A percentile compares a stretch with the other conserved stretches of the same genome.
phyloP scores from a whole-genome alignment of 2,113 vertebrate species.

The Laterallus jamaicensis region DNA sequence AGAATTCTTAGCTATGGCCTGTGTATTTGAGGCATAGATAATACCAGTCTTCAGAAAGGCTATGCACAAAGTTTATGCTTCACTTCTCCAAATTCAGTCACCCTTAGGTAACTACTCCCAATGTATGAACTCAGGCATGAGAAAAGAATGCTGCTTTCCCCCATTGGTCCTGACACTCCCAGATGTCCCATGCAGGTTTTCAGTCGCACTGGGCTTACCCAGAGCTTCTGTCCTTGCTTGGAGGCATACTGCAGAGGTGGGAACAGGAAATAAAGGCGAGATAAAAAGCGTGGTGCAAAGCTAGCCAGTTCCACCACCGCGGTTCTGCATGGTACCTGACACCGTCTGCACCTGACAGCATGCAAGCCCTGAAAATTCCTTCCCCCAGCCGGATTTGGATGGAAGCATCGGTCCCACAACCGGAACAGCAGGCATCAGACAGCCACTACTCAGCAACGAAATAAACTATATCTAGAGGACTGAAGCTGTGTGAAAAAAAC shows the following conservation, averaged over 20 bases:
- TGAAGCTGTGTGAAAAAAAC: background rate
- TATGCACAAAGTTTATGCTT: background rate
- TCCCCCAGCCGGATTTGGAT: too few species aligned
- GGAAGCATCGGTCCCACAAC: background rate
- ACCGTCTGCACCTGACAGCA: background rate
- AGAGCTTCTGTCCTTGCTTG: background rate
- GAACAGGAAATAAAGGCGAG: background rate
- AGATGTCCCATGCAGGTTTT: background rate
- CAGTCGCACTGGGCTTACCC: background rate
- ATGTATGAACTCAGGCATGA: background rate
- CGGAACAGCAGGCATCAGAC: background rate
- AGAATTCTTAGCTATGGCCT: accelerated
- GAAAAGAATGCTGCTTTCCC: background rate
- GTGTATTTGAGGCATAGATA: background rate
- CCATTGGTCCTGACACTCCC: background rate
- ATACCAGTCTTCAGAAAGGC: background rate
- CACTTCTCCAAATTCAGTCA: background rate
- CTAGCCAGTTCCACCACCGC: background rate
- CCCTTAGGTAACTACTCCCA: background rate
- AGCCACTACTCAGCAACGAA: background rate
- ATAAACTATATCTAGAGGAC: background rate
- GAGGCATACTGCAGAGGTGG: background rate
- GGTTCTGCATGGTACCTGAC: background rate
- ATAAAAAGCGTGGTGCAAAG: accelerated
- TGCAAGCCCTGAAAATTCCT: accelerated